A percentile compares a stretch with the other conserved stretches of the same genome.
Evolutionary conservation across 2,797 vertebrate species (phyloP).

Genomic region (Poecilia velifera): DNA sequence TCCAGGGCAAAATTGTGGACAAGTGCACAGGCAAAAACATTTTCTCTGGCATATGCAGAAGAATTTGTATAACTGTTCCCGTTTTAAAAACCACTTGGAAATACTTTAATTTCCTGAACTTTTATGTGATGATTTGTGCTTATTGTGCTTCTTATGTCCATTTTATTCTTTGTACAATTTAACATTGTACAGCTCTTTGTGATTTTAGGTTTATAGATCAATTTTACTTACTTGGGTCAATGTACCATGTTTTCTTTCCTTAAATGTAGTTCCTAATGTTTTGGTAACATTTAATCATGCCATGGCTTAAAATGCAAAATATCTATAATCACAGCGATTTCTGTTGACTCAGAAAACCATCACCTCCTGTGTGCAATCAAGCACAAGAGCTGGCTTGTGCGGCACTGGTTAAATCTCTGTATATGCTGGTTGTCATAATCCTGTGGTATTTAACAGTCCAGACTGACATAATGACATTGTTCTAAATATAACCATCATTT

Average conservation of each 20-base stretch:
- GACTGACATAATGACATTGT: background rate
- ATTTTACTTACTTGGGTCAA: background rate
- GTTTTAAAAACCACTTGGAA: too few species aligned
- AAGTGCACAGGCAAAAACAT: background rate
- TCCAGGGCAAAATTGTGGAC: background rate
- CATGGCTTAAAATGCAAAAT: background rate
- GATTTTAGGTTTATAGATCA: too few species aligned
- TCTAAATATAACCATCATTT: background rate
- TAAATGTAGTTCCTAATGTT: background rate
- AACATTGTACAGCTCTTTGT: too few species aligned
- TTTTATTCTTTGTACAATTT: too few species aligned
- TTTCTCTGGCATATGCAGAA: background rate
- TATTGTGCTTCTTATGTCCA: too few species aligned
- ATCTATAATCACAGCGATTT: background rate
- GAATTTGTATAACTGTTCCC: background rate
- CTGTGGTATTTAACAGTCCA: background rate
- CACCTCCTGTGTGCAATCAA: background rate
- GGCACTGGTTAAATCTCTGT: background rate
- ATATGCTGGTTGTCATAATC: background rate
- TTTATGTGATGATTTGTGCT: too few species aligned
- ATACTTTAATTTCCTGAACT: too few species aligned
- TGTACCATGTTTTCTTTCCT: background rate
- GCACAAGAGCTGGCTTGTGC: background rate
- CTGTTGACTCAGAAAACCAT: background rate
- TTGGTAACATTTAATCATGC: background rate